phyloP scores from a whole-genome alignment of 2,888 invertebrate species.

The Lycaena phlaeas region DNA sequence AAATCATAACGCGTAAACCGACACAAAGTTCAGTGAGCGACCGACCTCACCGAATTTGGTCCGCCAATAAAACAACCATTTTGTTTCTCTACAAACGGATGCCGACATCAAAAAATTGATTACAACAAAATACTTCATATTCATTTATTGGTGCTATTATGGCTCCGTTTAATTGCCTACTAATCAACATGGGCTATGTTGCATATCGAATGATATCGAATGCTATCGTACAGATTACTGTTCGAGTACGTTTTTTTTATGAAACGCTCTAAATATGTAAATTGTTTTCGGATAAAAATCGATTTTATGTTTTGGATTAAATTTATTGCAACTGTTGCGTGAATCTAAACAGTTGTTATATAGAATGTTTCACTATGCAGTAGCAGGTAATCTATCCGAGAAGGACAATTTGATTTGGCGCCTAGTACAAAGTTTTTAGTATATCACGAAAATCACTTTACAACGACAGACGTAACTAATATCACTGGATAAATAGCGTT shows the following conservation, averaged over 20 bases:
- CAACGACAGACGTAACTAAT: no score
- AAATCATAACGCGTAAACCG: constrained; percentile 3
- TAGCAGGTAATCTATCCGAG: background rate
- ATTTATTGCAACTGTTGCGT: background rate
- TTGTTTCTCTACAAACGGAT: constrained; percentile 57
- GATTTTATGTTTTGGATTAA: constrained; percentile 1
- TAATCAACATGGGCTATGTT: constrained; percentile 18
- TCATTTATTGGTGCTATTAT: constrained; percentile 67
- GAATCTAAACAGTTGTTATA: constrained; percentile 2
- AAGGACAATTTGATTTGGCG: no score
- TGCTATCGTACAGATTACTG: background rate
- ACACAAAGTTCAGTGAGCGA: constrained; percentile 16
- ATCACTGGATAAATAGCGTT: no score
- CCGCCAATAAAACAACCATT: constrained; percentile 64
- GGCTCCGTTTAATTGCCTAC: constrained; percentile 64
- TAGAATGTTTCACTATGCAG: background rate
- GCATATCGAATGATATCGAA: constrained; percentile 8
- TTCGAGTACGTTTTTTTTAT: background rate
- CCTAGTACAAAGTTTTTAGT: no score
- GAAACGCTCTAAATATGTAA: constrained; percentile 6
- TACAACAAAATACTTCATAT: constrained; percentile 67
- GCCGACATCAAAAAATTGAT: constrained; percentile 67
- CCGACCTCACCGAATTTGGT: constrained; percentile 65
- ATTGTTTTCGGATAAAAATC: constrained; percentile 4
- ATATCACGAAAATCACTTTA: no score